Evolutionary conservation across 2,113 vertebrate genomes (phyloP), one percentile per base, ranked within the genome.

Genomic region (Heterotis niloticus): DNA sequence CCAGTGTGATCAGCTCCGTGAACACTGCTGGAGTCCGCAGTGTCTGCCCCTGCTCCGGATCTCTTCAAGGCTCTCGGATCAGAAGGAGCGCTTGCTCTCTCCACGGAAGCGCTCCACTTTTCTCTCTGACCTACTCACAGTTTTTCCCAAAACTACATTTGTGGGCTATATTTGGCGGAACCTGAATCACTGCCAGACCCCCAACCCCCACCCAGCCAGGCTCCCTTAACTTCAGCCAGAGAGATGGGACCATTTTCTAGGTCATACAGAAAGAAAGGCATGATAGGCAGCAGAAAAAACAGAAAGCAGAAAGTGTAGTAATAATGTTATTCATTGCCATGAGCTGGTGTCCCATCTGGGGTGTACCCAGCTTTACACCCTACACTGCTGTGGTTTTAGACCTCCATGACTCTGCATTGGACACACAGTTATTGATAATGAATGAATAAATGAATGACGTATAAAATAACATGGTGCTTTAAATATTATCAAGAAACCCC

Each of bases 121-220:
- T 73, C 64, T 44, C 54, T 51, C 64, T 75, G 78, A 66, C 78
- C 78, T 75, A 75, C 78, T 34, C 62, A 23, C 64, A 1, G 62
- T 65, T 72, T 80, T 80, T 75, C 78, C 78, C 65, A 80, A 80
- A 80, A 75, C 78, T 75, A 71, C 64, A 54, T 59, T 57, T 77
- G 11, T 24, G 67, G 52, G 44, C 78, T 80, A 79, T 79, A 79
- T 79, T 74, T 65, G 78, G 70, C 60, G 28, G 51, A 18, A 66
- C 14, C 78, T 74, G 52, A 75, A 74, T 57, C 28, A 26, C 24
- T 44, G 71, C 78, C 78, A 75, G 64, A 66, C 44, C 62, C 51
- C 70, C 23, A 44, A 44, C 34, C 34, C 34, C 34, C 34, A 20
- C 62, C 26, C 18, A 29, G 13, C 59, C 78, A 29, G 51, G 18